phyloP scores from a whole-genome alignment of 2,797 vertebrate genomes.

The Xenopus petersii region DNA sequence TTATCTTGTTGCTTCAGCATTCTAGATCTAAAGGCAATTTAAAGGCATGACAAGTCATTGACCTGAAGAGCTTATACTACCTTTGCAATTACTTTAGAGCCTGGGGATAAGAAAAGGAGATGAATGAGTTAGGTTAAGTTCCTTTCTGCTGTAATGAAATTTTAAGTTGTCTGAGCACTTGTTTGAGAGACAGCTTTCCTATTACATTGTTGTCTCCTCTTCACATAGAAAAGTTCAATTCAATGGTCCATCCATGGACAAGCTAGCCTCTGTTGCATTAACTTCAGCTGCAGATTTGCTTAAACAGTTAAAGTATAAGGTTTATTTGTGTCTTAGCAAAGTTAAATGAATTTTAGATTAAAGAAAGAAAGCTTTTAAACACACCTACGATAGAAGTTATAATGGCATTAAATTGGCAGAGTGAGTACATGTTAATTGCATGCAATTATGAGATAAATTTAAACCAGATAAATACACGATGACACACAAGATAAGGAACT shows the following conservation, averaged over 20 bases:
- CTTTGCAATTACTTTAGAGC: background rate
- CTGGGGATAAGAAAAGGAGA: too few species aligned
- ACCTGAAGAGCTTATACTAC: background rate
- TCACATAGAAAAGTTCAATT: too few species aligned
- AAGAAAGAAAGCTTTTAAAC: constrained; percentile 3
- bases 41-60: background rate
- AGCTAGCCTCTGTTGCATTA: too few species aligned
- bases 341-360: constrained; percentile 11
- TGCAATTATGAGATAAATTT: constrained; percentile 34
- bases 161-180: too few species aligned
- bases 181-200: too few species aligned
- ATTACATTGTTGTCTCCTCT: too few species aligned
- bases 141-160: too few species aligned
- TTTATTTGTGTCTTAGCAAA: background rate
- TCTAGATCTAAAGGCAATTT: background rate
- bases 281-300: background rate
- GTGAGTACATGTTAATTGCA: constrained; percentile 32
- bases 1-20: background rate
- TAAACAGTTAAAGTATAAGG: background rate
- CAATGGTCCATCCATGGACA: too few species aligned
- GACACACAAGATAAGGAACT: constrained; percentile 25
- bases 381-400: constrained; percentile 19
- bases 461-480: constrained; percentile 27
- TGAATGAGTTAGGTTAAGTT: too few species aligned
- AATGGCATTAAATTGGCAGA: constrained; percentile 27